Conservation (phyloP, 2,888 invertebrate species). For the Diarsia mendica region DNA sequence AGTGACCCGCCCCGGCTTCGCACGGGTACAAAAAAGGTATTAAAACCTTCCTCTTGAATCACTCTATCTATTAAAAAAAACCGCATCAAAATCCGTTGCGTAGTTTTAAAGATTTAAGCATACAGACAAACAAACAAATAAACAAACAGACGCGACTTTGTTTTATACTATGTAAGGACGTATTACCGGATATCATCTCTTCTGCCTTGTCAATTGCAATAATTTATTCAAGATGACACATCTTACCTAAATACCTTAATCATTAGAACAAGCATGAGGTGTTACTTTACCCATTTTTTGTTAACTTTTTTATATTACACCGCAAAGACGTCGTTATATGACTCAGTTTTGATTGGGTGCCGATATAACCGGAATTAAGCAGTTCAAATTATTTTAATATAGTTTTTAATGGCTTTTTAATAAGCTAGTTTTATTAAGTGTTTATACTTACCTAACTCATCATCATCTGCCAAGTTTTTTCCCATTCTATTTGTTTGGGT, state of each 20-base stretch:
- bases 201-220: slow-evolving; percentile 2
- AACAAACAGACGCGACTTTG: no score
- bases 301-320: slow-evolving; percentile 26
- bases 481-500: no score
- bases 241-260: slow-evolving; percentile 15
- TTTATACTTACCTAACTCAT: no score
- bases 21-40: no score
- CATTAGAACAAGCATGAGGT: slow-evolving; percentile 27
- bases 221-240: slow-evolving; percentile 29
- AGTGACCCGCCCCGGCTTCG: no score
- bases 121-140: no score
- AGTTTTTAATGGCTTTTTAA: neutral
- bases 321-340: slow-evolving; percentile 12
- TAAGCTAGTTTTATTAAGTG: neutral
- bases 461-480: no score
- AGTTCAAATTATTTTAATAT: neutral
- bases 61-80: no score
- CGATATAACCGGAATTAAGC: slow-evolving; percentile 12
- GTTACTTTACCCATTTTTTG: slow-evolving; percentile 45
- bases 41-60: no score
- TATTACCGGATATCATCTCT: neutral
- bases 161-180: no score
- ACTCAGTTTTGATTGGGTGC: slow-evolving; percentile 26
- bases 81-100: no score
- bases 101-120: no score